These are phyloP conservation scores for Drosophila melanica DNA, from an alignment of 1,140 invertebrate genomes.

Conservation along the genomic window DNA sequence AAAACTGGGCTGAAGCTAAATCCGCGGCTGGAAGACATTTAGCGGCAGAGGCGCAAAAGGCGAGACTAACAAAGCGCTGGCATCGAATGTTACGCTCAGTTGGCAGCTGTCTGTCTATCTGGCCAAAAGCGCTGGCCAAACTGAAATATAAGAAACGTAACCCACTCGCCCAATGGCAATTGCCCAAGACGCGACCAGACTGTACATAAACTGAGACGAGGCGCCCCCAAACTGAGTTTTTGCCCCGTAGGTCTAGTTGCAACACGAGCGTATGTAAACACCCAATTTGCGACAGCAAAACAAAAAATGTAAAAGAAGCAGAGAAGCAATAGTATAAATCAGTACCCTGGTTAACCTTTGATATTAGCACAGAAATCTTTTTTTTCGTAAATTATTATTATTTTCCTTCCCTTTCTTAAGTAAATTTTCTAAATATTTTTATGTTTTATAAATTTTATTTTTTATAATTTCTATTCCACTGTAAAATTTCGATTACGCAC, in stretches of 20 bases:
- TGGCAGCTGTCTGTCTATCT: conserved; percentile 74
- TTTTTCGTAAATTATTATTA: too few species aligned
- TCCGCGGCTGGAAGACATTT: conserved; percentile 26
- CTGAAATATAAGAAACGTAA: conserved; percentile 62
- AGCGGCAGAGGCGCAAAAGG: conserved; percentile 22
- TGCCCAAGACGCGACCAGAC: conserved; percentile 27
- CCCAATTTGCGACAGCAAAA: not conserved
- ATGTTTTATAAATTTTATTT: too few species aligned
- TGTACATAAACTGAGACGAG: not conserved
- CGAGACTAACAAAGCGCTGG: conserved; percentile 13
- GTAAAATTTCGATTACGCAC: not conserved
- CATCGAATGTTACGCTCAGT: conserved; percentile 44
- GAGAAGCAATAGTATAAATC: too few species aligned
- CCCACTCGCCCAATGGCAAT: conserved; percentile 33
- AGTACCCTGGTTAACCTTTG: too few species aligned
- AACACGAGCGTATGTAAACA: conserved; percentile 8
- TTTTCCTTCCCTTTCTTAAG: too few species aligned
- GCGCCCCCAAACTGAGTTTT: not conserved
- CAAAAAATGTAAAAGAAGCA: too few species aligned
- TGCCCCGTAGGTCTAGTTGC: conserved; percentile 3
- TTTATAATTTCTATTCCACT: not conserved
- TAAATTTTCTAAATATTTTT: too few species aligned
- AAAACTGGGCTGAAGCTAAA: not conserved
- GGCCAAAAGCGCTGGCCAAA: conserved; percentile 35
- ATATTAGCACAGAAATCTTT: too few species aligned